phyloP scores from a whole-genome alignment of 2,113 vertebrate species.

The Alethe castanea region DNA sequence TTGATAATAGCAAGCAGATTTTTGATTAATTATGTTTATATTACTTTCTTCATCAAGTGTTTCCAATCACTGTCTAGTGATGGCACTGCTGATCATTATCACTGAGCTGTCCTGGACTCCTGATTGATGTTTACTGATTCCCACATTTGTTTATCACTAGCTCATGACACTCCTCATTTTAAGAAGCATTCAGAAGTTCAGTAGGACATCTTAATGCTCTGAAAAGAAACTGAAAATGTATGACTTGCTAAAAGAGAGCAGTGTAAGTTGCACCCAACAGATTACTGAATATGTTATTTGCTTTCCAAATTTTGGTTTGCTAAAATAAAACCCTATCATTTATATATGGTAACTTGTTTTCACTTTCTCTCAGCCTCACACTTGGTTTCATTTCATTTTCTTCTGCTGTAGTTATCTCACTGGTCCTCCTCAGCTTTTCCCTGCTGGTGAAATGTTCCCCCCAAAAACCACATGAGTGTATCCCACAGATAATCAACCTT shows the following conservation, averaged over 20 bases:
- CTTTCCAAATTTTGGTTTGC: not conserved
- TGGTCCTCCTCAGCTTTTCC: not conserved
- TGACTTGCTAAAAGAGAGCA: not conserved
- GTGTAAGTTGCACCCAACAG: not conserved
- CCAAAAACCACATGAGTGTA: not conserved
- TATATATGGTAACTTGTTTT: not conserved
- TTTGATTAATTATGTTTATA: not conserved
- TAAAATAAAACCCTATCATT: not conserved
- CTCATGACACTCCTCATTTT: not conserved
- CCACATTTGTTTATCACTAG: not conserved
- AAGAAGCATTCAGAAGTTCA: not conserved
- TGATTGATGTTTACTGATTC: not conserved
- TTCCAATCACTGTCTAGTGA: not conserved
- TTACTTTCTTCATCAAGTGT: not conserved
- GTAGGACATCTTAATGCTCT: not conserved
- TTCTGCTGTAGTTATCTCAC: not conserved
- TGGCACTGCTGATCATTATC: not conserved
- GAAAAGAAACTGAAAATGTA: not conserved
- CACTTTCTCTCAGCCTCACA: not conserved
- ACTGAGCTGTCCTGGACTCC: not conserved
- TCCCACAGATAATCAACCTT: not conserved
- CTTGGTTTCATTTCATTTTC: not conserved
- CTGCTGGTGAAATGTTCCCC: not conserved
- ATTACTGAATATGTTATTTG: not conserved
- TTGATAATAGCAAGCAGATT: not conserved